Evolutionary conservation across 2,797 vertebrate genomes (phyloP).

Genomic region (Lacerta bilineata): DNA sequence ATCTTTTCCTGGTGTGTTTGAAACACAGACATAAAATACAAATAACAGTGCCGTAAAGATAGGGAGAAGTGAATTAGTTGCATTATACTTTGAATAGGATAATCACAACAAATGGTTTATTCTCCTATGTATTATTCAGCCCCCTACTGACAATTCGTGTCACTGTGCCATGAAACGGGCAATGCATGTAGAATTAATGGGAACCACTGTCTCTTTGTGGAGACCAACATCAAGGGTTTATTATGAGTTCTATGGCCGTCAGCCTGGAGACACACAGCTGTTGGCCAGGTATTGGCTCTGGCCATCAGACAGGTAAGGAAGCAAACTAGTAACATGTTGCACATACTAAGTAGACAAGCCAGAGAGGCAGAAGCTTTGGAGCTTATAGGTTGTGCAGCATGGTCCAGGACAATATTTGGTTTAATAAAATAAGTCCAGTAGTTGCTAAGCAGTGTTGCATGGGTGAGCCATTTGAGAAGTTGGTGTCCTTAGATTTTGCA

Average conservation of each 20-base stretch:
- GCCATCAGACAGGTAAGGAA: neutral
- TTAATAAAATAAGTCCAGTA: neutral
- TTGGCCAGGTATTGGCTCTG: neutral
- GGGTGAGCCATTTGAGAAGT: too few relatives aligned
- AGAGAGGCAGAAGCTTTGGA: neutral
- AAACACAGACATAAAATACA: constrained; percentile 15
- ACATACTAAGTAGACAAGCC: neutral
- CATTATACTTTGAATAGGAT: constrained; percentile 28
- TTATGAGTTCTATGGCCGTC: neutral
- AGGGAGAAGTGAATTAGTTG: constrained; percentile 8
- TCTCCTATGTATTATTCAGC: constrained; percentile 24
- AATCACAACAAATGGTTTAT: neutral
- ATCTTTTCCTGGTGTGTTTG: constrained; percentile 5
- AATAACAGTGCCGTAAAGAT: constrained; percentile 20
- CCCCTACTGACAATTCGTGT: neutral
- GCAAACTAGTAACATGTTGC: neutral
- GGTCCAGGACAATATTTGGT: neutral
- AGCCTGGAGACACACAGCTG: neutral
- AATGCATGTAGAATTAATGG: neutral
- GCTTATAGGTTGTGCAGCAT: neutral
- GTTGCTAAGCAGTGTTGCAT: neutral
- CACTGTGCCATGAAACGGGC: constrained; percentile 7
- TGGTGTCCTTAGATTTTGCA: too few relatives aligned
- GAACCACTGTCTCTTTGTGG: neutral
- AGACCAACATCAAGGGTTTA: neutral